Conservation (phyloP, 1,140 invertebrate genomes). For the Marisa cornuarietis region DNA sequence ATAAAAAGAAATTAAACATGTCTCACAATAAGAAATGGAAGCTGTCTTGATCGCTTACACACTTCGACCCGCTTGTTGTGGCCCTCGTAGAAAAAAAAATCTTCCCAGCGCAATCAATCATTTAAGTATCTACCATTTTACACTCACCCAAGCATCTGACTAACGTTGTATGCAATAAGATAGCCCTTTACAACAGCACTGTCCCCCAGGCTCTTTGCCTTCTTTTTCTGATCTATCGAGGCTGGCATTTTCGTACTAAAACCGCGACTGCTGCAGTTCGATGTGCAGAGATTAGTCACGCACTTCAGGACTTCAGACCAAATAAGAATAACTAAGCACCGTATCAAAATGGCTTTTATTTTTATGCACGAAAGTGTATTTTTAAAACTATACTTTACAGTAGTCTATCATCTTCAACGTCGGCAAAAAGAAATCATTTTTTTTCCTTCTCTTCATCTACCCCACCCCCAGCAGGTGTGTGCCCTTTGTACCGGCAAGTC, state of each 20-base stretch:
- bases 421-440: no score
- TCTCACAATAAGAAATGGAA: background rate
- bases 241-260: conserved; percentile 26
- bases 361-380: no score
- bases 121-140: background rate
- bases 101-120: background rate
- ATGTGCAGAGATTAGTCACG: no score
- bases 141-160: conserved; percentile 40
- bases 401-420: no score
- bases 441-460: no score
- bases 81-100: no score
- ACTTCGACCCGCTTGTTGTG: background rate
- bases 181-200: conserved; percentile 34
- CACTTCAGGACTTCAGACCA: no score
- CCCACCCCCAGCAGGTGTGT: no score
- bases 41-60: background rate
- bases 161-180: conserved; percentile 46
- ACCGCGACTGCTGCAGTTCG: background rate
- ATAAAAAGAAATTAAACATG: conserved; percentile 3
- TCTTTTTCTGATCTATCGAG: conserved; percentile 9
- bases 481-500: background rate
- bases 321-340: no score
- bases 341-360: no score
- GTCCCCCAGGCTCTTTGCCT: conserved; percentile 24
- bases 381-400: no score